Evolutionary conservation across 2,113 vertebrate species (phyloP).

Genomic region (Psammodynastes pulverulentus): DNA sequence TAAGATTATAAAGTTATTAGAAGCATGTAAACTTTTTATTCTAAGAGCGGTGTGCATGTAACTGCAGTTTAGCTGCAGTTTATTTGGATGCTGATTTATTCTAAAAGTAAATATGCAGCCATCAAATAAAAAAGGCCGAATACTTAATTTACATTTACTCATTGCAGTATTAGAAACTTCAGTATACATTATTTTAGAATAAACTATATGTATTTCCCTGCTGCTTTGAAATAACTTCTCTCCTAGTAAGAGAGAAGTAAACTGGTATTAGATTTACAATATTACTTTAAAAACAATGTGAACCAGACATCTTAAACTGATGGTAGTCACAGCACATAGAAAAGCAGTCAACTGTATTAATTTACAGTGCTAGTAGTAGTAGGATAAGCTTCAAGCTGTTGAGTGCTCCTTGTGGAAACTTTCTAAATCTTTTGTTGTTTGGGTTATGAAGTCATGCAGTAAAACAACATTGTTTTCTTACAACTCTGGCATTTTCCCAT

Average conservation of each 20-base stretch:
- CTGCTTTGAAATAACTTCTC: neutral
- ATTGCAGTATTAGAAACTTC: neutral
- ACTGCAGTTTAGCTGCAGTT: neutral
- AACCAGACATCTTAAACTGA: neutral
- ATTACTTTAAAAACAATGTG: neutral
- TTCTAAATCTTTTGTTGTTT: neutral
- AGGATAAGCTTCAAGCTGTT: neutral
- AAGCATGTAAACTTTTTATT: slow-evolving; percentile 36
- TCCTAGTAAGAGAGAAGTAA: neutral
- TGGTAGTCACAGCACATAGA: neutral
- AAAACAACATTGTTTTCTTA: neutral
- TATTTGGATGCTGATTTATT: neutral
- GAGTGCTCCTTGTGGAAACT: neutral
- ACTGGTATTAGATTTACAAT: neutral
- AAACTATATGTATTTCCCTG: neutral
- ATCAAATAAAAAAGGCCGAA: neutral
- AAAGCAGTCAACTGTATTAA: neutral
- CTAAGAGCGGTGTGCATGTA: neutral
- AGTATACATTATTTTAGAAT: neutral
- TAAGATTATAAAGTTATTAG: neutral
- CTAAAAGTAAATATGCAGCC: neutral
- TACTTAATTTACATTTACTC: neutral
- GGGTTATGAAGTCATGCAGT: neutral
- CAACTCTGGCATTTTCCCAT: neutral
- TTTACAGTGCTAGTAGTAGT: neutral